These are phyloP conservation scores for Pseudomyrmex cubaensis DNA, from an alignment of 1,140 invertebrate species.

Conservation along the genomic window DNA sequence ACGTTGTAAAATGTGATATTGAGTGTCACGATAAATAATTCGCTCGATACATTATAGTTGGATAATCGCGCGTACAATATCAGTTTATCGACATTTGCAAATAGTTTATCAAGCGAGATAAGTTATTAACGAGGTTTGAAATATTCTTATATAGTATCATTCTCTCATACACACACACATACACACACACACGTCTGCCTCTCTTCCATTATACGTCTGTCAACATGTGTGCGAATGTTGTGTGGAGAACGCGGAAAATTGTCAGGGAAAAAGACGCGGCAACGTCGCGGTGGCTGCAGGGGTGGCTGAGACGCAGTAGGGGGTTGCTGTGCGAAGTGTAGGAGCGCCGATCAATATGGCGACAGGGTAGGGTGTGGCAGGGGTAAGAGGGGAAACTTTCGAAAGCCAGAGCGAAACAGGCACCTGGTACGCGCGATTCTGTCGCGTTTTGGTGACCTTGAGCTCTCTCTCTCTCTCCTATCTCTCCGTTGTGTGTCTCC, in stretches of 20 bases:
- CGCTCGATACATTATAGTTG: neutral
- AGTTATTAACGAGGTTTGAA: too few relatives aligned
- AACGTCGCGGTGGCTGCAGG: constrained; percentile 67
- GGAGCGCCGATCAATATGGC: constrained; percentile 81
- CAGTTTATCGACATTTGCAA: neutral
- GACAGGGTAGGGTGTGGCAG: constrained; percentile 79
- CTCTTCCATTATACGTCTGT: neutral
- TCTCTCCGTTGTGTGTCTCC: too few relatives aligned
- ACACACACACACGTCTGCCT: too few relatives aligned
- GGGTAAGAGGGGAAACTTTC: constrained; percentile 73
- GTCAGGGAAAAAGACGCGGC: constrained; percentile 70
- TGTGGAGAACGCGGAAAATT: constrained; percentile 47
- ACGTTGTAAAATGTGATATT: neutral
- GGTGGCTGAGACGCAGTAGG: constrained; percentile 59
- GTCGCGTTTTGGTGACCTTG: constrained; percentile 74
- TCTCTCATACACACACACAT: too few relatives aligned
- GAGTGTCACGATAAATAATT: neutral
- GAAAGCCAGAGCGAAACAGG: constrained; percentile 47
- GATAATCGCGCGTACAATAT: neutral
- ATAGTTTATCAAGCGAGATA: too few relatives aligned
- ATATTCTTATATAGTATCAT: too few relatives aligned
- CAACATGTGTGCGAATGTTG: neutral
- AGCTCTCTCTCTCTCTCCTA: constrained; percentile 56
- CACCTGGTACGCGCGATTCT: constrained; percentile 67
- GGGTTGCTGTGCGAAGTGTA: constrained; percentile 44